Base-by-base conservation (phyloP, 2,797 vertebrate genomes). In the Sebastes alutus region DNA sequence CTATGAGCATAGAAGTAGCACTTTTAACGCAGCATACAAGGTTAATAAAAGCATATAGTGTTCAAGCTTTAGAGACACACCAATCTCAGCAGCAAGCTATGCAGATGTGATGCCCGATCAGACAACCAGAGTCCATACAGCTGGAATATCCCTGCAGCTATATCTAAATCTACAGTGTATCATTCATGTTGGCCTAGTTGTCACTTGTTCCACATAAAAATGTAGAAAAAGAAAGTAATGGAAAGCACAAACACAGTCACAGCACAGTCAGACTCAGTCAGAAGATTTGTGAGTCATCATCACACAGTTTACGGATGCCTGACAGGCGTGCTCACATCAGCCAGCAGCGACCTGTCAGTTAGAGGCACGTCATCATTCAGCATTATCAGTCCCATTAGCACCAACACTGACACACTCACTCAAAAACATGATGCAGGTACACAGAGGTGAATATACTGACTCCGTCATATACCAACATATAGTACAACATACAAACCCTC, bases 251-350 rank as follows among this genome's bases (percentile, higher is more conserved):
- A 70, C 63, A 66, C 16, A 13, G 16, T 46, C 42, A 46, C 16
- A 46, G 16, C 38, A 16, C 6, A 29, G 22, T 83, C 80, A 56
- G 42, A 74, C 60, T 70, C 66, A 59, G 18, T 80, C 74, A 83
- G 61, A 60, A 9, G 58, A 78, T 67, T 61, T 75, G 33, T 84
- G 77, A 70, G 60, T 86, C 81, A 87, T 82, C 62, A 20, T 64
- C 60, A 1, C 49, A 68, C 60, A 59, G 66, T 77, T 78, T 78
- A 81, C 65, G 22, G 65, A 86, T 64, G 72, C 71, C 33, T 81
- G 79, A 83, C 77, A 81, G 70, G 71, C 62, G 18, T 2, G 1
- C 72, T 85, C 75, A 58, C 71, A 42, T 66, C 71, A 14, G 27
- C 60, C 61, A 56, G 71, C 59, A 23, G 46, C 38, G 38, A 30